Evolutionary conservation across 2,888 invertebrate genomes (phyloP).

Genomic region (Lordiphosa andalusiaca): DNA sequence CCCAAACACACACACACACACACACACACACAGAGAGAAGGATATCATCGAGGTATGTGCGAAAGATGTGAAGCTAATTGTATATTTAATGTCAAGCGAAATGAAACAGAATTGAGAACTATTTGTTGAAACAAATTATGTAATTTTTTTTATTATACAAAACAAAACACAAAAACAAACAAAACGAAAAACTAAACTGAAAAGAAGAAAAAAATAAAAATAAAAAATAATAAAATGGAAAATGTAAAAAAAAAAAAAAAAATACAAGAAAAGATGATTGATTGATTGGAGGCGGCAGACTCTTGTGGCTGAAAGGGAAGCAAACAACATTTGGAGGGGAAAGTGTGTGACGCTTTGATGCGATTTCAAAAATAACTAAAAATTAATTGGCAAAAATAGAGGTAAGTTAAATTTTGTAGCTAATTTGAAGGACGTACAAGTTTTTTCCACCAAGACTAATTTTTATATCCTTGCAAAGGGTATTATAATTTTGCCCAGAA

Average conservation of each 20-base stretch:
- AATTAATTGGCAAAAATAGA: too few species aligned
- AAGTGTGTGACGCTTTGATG: too few species aligned
- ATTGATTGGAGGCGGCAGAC: too few species aligned
- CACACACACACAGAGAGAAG: neutral
- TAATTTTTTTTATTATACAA: constrained; percentile 69
- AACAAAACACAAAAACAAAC: constrained; percentile 45
- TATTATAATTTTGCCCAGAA: too few species aligned
- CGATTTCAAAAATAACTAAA: too few species aligned
- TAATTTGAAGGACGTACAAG: too few species aligned
- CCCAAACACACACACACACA: constrained; percentile 20
- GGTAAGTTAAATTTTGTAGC: too few species aligned
- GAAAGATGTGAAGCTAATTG: constrained; percentile 36
- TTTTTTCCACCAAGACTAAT: too few species aligned
- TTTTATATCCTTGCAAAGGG: too few species aligned
- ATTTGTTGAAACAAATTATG: constrained; percentile 66
- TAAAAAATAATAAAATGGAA: constrained; percentile 37
- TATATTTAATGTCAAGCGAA: constrained; percentile 73
- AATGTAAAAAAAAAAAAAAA: constrained; percentile 1
- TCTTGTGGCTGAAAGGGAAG: too few species aligned
- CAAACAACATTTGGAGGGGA: too few species aligned
- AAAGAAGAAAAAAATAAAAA: constrained; percentile 32
- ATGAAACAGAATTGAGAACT: constrained; percentile 45
- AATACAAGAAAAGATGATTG: too few species aligned
- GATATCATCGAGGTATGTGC: constrained; percentile 14
- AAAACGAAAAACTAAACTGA: constrained; percentile 48